These are phyloP conservation scores for Ophion costatus DNA, from an alignment of 2,888 invertebrate species.

Conservation along the genomic window DNA sequence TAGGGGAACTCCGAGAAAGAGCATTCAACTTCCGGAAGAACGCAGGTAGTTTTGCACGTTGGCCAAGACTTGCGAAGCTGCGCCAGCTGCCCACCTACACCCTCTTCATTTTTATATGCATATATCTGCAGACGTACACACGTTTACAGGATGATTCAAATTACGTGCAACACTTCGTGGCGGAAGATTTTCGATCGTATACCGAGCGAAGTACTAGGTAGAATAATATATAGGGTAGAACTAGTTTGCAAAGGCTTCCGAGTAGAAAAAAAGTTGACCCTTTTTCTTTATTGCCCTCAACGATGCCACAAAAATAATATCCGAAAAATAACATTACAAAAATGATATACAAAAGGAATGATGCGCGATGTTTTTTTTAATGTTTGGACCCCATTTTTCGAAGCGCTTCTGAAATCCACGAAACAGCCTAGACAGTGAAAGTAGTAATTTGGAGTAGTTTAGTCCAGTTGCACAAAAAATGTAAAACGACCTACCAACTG, in stretches of 20 bases:
- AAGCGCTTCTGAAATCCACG: too few relatives aligned
- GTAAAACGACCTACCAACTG: too few relatives aligned
- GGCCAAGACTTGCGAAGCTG: constrained; percentile 22
- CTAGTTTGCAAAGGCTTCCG: not conserved
- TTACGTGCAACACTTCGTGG: not conserved
- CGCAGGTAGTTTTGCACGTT: constrained; percentile 51
- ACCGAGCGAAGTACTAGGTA: not conserved
- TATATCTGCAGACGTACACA: not conserved
- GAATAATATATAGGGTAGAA: not conserved
- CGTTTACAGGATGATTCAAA: not conserved
- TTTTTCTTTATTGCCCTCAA: too few relatives aligned
- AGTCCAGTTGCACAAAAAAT: too few relatives aligned
- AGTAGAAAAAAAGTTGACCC: too few relatives aligned
- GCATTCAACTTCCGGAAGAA: constrained; percentile 54
- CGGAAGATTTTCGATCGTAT: not conserved
- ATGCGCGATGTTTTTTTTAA: too few relatives aligned
- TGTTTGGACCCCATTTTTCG: too few relatives aligned
- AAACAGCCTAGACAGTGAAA: too few relatives aligned
- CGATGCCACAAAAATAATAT: too few relatives aligned
- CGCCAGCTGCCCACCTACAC: constrained; percentile 4
- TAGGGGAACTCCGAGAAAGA: constrained; percentile 56
- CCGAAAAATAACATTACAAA: too few relatives aligned
- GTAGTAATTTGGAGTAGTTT: too few relatives aligned
- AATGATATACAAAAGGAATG: too few relatives aligned
- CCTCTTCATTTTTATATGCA: constrained; percentile 6